phyloP scores from a whole-genome alignment of 2,888 invertebrate species.

The Branchinecta sandiegonensis region DNA sequence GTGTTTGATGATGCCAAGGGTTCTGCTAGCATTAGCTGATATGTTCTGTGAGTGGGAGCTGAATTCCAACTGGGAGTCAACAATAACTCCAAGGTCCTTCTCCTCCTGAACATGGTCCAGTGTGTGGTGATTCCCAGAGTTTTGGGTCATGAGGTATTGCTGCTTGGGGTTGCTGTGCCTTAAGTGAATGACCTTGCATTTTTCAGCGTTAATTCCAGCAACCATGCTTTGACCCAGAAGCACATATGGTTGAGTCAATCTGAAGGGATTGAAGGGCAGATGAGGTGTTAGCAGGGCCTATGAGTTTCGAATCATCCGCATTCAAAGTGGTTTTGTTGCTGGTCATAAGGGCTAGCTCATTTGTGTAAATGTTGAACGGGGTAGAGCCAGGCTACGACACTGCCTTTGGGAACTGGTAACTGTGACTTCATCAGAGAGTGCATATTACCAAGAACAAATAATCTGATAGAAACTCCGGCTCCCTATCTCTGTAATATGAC shows the following conservation, averaged over 20 bases:
- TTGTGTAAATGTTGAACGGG: no score
- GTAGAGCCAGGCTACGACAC: no score
- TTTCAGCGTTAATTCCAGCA: background rate
- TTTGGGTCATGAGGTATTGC: background rate
- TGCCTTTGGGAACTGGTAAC: no score
- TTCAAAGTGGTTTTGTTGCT: slow-evolving; percentile 4
- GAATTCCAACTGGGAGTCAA: no score
- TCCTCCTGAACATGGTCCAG: background rate
- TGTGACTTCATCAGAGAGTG: no score
- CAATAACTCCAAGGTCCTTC: no score
- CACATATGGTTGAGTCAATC: background rate
- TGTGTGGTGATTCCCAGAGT: background rate
- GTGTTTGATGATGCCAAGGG: no score
- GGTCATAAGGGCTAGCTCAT: background rate
- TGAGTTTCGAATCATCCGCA: background rate
- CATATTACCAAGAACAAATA: no score
- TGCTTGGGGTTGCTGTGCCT: background rate
- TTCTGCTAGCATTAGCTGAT: no score
- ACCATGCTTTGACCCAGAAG: background rate
- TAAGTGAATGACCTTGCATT: background rate
- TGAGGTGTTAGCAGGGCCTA: slow-evolving; percentile 1
- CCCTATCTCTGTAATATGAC: no score
- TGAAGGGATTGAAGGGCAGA: background rate
- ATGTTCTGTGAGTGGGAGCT: no score
- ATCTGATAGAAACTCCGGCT: no score